These are phyloP conservation scores for Mylabris sibirica DNA, from an alignment of 2,888 invertebrate genomes.

Conservation along the genomic window DNA sequence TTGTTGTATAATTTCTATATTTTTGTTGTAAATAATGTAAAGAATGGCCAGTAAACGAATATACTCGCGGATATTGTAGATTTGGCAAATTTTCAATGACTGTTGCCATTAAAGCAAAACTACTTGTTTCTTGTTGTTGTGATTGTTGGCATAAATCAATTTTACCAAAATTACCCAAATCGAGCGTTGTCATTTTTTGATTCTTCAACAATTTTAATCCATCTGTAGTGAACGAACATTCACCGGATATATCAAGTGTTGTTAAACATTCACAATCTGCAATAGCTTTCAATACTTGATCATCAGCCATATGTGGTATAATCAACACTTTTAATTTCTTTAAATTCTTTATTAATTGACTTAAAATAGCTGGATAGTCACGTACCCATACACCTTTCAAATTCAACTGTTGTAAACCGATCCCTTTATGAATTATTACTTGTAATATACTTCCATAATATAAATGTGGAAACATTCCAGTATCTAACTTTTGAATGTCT, in stretches of 20 bases:
- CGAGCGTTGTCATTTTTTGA: conserved; percentile 68
- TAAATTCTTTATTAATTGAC: conserved; percentile 67
- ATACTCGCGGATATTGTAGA: conserved; percentile 70
- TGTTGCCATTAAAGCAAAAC: conserved; percentile 67
- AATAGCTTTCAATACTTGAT: conserved; percentile 70
- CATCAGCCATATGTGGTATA: conserved; percentile 76
- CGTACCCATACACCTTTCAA: conserved; percentile 78
- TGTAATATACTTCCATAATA: conserved; percentile 75
- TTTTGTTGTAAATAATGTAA: conserved; percentile 66
- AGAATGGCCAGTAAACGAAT: conserved; percentile 73
- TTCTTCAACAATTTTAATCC: conserved; percentile 69
- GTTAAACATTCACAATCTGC: conserved; percentile 67
- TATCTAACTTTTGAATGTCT: conserved; percentile 71
- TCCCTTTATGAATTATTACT: conserved; percentile 70
- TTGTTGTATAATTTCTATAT: conserved; percentile 67
- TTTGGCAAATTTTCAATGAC: conserved; percentile 71
- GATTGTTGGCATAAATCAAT: conserved; percentile 68
- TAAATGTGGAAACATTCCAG: conserved; percentile 75
- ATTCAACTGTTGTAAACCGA: conserved; percentile 69
- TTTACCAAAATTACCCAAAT: conserved; percentile 76
- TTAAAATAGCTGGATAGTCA: conserved; percentile 71
- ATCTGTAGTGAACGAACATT: conserved; percentile 72
- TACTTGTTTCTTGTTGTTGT: conserved; percentile 38
- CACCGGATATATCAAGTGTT: conserved; percentile 73
- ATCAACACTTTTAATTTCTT: conserved; percentile 68